Base-by-base conservation (phyloP, 2,113 vertebrate species). In the Ardeotis arabs region DNA sequence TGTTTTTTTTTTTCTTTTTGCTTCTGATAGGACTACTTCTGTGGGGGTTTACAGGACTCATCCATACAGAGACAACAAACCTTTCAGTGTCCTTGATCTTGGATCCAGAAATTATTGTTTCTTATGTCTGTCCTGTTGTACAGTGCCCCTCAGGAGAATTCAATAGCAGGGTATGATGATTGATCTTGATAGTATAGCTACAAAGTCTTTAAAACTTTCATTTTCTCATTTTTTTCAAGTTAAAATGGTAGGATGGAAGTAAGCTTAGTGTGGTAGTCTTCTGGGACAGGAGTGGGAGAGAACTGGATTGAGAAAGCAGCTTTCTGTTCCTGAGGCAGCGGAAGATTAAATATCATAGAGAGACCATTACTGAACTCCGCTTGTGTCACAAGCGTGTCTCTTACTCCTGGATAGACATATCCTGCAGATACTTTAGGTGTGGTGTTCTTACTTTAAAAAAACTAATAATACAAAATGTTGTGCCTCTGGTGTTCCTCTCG, bases 311-410 rank as follows among this genome's bases (percentile, higher is more conserved):
- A 89, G 80, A 69, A 84, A 80, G 35, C 49, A 69, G 45, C 6
- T 41, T 87, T 92, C 70, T 70, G 4, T 92, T 95, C 92, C n/a
- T 31, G 35, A 87, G 80, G 77, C 84, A 82, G 60, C 44, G 29
- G 33, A 84, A 95, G 66, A 95, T 89, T 82, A 93, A 93, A 92
- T 89, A 72, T 60, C 66, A 49, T 59, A 76, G 59, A 63, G 39
- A 86, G 55, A 79, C 0, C 0, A 3, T 69, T 76, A 68, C 31
- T 84, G 88, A 91, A 35, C 52, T 90, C 29, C 6, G 1, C 8
- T 69, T 50, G 39, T 72, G 73, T 92, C 1, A 2, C 53, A 81
- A 14, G 62, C 56, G 21, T 50, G 14, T 78, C 60, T 77, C 39
- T 73, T 69, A 8, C 64, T 93, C 24, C 16, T 7, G 16, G 60